Base-by-base conservation (phyloP, 1,140 invertebrate genomes). In the Zaprionus ghesquierei region DNA sequence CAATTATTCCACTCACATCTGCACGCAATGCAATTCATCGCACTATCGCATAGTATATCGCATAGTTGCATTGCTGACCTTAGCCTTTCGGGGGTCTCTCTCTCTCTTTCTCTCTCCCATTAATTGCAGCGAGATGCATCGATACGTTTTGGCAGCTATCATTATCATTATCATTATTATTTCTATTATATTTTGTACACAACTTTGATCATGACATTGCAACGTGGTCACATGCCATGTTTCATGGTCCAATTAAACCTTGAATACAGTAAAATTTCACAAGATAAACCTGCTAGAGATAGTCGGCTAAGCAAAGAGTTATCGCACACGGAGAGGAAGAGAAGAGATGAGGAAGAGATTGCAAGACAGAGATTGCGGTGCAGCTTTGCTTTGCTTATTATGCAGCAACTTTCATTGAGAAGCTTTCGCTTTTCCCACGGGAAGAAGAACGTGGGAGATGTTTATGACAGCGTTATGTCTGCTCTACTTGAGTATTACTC, bases 1-100 rank as follows among this genome's bases (percentile, higher is more conserved):
- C 56, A 69, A 60, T 63, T 63, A 63, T 63, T 63, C 50, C 23
- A 15, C 33, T 63, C 61, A 55, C 51, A 55, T 65, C 41, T 56
- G 63, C 63, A 55, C 35, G 51, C 63, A 65, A 65, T 65, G 54
- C 54, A 41, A 66, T 55, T 56, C 49, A 50, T 60, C 35, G 31
- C 12, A 51, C n/a, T 51, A 51, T 51, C 49, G 22, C 46, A 50
- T 15, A 6, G 18, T 58, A 25, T 25, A 38, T 58, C 12, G 55
- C 22, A 44, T 41, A 58, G 13, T 25, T n/a, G 31, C 20, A 29
- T 15, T 27, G 35, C 23, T 63, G 61, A 63, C 61, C 61, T 63
- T 63, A 63, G 61, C 60, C 60, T 38, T 38, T 62, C 10, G 29
- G 22, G n/a, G 60, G 44, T 51, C 60, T 50, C 4, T 46, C 35